Percentiles rank a stretch among this genome's conserved stretches.
phyloP scores from a whole-genome alignment of 1,140 invertebrate species.

The Eupristina koningsbergeri region DNA sequence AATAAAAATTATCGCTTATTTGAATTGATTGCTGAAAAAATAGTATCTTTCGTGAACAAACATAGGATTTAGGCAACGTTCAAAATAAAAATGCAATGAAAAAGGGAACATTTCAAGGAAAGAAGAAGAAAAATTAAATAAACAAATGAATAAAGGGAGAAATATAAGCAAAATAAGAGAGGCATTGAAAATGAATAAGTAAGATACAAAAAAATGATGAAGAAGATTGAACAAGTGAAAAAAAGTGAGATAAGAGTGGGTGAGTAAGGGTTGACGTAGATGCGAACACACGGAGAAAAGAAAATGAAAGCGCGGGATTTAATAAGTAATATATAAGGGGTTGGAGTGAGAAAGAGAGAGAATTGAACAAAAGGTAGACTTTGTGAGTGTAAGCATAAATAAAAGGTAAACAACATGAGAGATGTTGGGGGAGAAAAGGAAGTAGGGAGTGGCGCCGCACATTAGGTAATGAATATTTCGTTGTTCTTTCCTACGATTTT shows the following conservation, averaged over 20 bases:
- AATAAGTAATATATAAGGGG: background rate
- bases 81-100: no score
- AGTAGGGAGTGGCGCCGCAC: slow-evolving; percentile 8
- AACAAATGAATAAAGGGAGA: background rate
- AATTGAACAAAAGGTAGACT: no score
- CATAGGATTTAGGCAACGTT: no score
- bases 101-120: no score
- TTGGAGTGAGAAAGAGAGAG: background rate
- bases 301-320: slow-evolving; percentile 25
- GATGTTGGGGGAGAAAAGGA: background rate
- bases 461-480: slow-evolving; percentile 54
- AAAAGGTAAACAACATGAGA: background rate
- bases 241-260: no score
- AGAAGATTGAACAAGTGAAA: background rate
- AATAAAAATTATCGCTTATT: no score
- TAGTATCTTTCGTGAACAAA: no score
- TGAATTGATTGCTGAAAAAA: no score
- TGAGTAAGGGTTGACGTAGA: background rate
- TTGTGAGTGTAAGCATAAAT: background rate
- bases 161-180: background rate
- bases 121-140: no score
- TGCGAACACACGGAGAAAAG: background rate
- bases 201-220: background rate
- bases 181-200: background rate
- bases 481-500: background rate